Percentiles rank a stretch among this genome's conserved stretches.
Evolutionary conservation across 2,888 invertebrate genomes (phyloP).

Genomic region (Synanthedon formicaeformis): DNA sequence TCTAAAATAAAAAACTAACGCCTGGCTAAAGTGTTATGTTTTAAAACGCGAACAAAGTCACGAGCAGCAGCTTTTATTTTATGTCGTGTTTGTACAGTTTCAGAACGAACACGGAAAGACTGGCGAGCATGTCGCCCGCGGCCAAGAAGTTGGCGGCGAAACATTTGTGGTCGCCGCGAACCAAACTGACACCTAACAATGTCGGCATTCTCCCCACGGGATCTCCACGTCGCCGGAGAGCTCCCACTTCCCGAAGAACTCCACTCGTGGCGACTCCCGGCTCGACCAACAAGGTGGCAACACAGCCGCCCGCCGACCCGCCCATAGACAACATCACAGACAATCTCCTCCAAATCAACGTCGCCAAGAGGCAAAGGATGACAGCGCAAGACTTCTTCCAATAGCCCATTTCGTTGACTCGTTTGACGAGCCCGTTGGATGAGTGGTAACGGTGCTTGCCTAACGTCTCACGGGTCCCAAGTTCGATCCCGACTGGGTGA

Average conservation of each 20-base stretch:
- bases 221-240: constrained; percentile 30
- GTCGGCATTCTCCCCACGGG: constrained; percentile 41
- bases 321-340: constrained; percentile 77
- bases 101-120: constrained; percentile 78
- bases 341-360: constrained; percentile 83
- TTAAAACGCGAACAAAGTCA: background rate
- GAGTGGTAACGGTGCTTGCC: too few species aligned
- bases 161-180: constrained; percentile 57
- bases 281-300: constrained; percentile 12
- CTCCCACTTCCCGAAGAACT: constrained; percentile 21
- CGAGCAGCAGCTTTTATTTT: too few species aligned
- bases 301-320: constrained; percentile 13
- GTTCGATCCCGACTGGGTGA: too few species aligned
- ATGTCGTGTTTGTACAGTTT: constrained; percentile 31
- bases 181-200: constrained; percentile 50
- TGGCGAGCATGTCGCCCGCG: constrained; percentile 95
- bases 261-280: constrained; percentile 35
- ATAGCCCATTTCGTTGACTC: constrained; percentile 5
- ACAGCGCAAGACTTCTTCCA: constrained; percentile 86
- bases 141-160: constrained; percentile 86
- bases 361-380: constrained; percentile 78
- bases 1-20: too few species aligned
- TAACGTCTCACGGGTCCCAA: too few species aligned
- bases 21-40: background rate
- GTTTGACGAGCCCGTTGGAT: too few species aligned